A percentile compares a stretch with the other conserved stretches of the same genome.
Evolutionary conservation across 1,140 invertebrate species (phyloP).

Genomic region (Ceratoteleas bidentatus): DNA sequence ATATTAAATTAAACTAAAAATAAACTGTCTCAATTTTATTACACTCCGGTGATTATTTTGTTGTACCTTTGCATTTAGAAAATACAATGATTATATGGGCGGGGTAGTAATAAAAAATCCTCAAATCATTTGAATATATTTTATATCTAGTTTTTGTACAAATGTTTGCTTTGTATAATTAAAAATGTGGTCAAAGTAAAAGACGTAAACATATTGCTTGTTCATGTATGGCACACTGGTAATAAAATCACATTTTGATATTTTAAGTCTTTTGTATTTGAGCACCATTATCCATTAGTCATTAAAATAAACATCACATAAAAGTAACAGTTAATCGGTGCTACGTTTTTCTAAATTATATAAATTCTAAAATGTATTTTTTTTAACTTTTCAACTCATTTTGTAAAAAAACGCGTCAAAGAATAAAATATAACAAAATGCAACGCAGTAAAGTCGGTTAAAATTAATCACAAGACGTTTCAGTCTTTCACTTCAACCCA

Average conservation of each 20-base stretch:
- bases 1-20: slow-evolving; percentile 54
- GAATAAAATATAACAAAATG: slow-evolving; percentile 29
- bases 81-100: not conserved
- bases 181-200: slow-evolving; percentile 46
- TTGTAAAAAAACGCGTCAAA: slow-evolving; percentile 1
- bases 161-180: slow-evolving; percentile 56
- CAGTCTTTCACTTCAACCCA: slow-evolving; percentile 55
- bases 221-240: slow-evolving; percentile 50
- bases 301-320: slow-evolving; percentile 7
- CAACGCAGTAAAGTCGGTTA: slow-evolving; percentile 12
- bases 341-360: too few species aligned
- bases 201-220: slow-evolving; percentile 48
- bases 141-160: slow-evolving; percentile 61
- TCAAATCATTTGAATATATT: slow-evolving; percentile 35
- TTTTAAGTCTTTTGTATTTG: too few species aligned
- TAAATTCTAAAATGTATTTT: not conserved
- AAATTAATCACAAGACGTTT: slow-evolving; percentile 40
- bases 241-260: too few species aligned
- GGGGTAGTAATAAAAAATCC: slow-evolving; percentile 18
- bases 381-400: not conserved
- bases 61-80: not conserved
- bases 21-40: slow-evolving; percentile 30
- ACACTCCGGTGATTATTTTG: not conserved
- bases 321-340: slow-evolving; percentile 10
- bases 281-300: too few species aligned